Conservation (phyloP, 2,113 vertebrate species). For the Hemiprocne comata region DNA sequence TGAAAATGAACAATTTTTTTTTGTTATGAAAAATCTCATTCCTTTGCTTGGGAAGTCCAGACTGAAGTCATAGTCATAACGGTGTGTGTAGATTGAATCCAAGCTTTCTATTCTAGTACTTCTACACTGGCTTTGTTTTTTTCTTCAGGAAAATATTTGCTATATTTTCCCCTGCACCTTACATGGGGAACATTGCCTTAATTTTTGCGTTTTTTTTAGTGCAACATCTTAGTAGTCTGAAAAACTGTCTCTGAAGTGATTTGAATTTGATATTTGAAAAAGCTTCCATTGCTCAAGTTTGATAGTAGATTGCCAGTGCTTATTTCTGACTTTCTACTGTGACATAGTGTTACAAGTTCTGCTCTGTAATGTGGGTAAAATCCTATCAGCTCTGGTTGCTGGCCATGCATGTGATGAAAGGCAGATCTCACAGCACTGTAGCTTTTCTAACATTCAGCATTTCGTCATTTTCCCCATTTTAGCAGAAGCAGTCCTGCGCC, state of each 20-base stretch:
- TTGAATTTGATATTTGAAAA: background rate
- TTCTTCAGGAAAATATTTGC: background rate
- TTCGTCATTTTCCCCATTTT: background rate
- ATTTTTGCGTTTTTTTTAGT: background rate
- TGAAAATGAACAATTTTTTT: background rate
- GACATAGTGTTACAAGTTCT: background rate
- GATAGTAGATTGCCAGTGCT: background rate
- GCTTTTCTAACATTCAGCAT: background rate
- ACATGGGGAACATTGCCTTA: background rate
- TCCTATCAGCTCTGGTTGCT: background rate
- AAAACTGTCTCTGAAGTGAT: background rate
- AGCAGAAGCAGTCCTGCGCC: constrained; percentile 84
- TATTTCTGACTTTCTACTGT: background rate
- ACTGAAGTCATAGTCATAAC: background rate
- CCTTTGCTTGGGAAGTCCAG: background rate
- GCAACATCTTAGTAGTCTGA: background rate
- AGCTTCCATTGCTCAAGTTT: background rate
- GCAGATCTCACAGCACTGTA: background rate
- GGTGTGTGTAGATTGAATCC: background rate
- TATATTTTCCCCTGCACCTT: background rate
- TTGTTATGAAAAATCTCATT: background rate
- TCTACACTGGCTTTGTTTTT: background rate
- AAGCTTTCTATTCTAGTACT: background rate
- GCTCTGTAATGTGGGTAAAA: background rate
- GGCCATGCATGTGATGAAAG: background rate